A percentile compares a stretch with the other conserved stretches of the same genome.
phyloP scores from a whole-genome alignment of 1,140 invertebrate species.

The Homarus americanus region DNA sequence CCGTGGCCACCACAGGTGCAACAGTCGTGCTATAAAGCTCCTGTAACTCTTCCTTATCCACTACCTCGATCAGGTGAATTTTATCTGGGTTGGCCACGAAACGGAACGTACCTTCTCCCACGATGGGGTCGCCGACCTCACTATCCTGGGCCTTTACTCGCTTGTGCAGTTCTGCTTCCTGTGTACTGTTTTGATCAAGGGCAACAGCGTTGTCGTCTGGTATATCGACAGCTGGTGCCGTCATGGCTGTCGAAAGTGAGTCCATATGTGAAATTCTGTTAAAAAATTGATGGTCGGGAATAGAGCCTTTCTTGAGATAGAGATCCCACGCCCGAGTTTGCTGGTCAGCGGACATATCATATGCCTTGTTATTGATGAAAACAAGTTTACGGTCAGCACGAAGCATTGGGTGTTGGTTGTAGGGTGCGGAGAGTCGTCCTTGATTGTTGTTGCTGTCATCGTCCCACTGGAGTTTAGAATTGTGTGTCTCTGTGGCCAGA shows the following conservation, averaged over 20 bases:
- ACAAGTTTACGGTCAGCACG: neutral
- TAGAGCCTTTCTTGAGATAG: slow-evolving; percentile 32
- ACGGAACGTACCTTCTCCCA: neutral
- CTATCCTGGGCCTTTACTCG: neutral
- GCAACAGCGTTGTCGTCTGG: neutral
- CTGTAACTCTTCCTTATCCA: slow-evolving; percentile 32
- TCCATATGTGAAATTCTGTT: neutral
- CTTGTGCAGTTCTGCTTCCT: neutral
- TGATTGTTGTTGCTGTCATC: neutral
- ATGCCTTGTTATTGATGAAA: slow-evolving; percentile 45
- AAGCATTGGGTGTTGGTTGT: neutral
- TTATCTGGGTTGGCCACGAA: slow-evolving; percentile 43
- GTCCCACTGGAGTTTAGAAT: neutral
- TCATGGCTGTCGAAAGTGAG: neutral
- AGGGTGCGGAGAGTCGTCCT: neutral
- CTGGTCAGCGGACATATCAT: slow-evolving; percentile 10
- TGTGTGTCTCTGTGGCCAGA: neutral
- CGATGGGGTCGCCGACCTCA: too few relatives aligned
- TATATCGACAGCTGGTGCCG: neutral
- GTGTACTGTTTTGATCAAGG: too few relatives aligned
- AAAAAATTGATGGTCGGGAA: neutral
- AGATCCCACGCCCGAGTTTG: slow-evolving; percentile 19
- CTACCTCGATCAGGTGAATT: slow-evolving; percentile 31
- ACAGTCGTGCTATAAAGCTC: neutral
- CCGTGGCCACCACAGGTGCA: neutral